These are phyloP conservation scores for Thunnus maccoyii DNA, from an alignment of 2,113 vertebrate genomes.

Conservation along the genomic window DNA sequence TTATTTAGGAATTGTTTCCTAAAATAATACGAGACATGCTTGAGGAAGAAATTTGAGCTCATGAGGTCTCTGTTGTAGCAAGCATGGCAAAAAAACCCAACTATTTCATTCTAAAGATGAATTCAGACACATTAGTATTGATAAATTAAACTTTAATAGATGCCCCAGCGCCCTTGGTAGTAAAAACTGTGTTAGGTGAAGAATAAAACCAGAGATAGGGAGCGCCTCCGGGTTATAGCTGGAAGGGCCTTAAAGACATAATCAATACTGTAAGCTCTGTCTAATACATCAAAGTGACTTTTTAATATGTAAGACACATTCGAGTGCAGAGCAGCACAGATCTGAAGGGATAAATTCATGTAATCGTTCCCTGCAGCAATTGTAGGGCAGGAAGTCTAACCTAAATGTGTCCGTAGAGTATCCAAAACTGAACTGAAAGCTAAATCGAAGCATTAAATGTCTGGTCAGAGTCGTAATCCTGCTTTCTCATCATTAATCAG, in stretches of 20 bases:
- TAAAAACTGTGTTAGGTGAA: neutral
- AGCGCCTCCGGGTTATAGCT: neutral
- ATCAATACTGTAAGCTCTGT: conserved; percentile 11
- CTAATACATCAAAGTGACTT: conserved; percentile 38
- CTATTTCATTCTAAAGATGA: neutral
- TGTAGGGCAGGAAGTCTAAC: neutral
- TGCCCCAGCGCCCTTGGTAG: neutral
- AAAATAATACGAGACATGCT: neutral
- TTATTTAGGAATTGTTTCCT: neutral
- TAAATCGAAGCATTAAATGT: no score
- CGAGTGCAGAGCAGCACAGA: neutral
- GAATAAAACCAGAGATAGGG: neutral
- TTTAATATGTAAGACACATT: conserved; percentile 7
- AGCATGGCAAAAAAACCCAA: neutral
- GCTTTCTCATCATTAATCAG: no score
- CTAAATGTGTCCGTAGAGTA: no score
- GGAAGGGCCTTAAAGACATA: conserved; percentile 20
- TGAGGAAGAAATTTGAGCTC: neutral
- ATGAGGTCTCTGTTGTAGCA: neutral
- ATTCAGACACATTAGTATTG: conserved; percentile 9
- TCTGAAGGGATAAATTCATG: neutral
- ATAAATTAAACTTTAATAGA: conserved; percentile 22
- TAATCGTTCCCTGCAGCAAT: neutral
- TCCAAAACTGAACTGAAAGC: no score
- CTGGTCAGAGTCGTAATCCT: no score